Conservation (phyloP, 2,888 invertebrate species). For the Drosophila formosana region DNA sequence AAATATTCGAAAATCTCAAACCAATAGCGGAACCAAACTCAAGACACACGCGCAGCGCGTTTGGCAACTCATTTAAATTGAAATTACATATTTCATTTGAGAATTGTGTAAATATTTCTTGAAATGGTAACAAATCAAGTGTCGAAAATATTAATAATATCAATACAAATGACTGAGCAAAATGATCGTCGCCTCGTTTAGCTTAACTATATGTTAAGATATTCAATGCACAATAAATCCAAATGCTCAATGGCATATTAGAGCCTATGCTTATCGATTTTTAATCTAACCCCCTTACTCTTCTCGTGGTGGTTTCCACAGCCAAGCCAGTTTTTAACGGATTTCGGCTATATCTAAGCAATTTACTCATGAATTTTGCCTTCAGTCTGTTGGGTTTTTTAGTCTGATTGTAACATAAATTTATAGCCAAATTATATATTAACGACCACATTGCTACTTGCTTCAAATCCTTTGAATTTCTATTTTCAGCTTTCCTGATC, state of each 20-base stretch:
- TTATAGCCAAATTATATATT: not conserved
- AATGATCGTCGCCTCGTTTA: constrained; percentile 46
- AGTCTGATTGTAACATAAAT: not conserved
- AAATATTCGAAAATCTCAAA: constrained; percentile 28
- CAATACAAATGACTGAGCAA: constrained; percentile 36
- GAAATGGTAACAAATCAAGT: constrained; percentile 60
- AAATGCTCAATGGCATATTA: constrained; percentile 20
- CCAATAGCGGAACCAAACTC: constrained; percentile 16
- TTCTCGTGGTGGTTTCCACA: not conserved
- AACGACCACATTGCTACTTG: not conserved
- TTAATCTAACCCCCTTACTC: not conserved
- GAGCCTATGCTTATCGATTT: not conserved
- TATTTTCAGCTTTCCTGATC: not conserved
- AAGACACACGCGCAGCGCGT: constrained; percentile 15
- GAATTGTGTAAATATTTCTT: constrained; percentile 65
- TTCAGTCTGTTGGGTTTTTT: not conserved
- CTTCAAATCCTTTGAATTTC: not conserved
- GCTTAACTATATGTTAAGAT: constrained; percentile 37
- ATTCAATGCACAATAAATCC: constrained; percentile 36
- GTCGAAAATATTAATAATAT: constrained; percentile 68
- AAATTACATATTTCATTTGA: constrained; percentile 67
- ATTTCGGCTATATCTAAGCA: not conserved
- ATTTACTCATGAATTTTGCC: not conserved
- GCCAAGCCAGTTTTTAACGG: not conserved
- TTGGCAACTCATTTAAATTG: constrained; percentile 65